Base-by-base conservation (phyloP, 1,140 invertebrate genomes). In the Uloborus diversus region DNA sequence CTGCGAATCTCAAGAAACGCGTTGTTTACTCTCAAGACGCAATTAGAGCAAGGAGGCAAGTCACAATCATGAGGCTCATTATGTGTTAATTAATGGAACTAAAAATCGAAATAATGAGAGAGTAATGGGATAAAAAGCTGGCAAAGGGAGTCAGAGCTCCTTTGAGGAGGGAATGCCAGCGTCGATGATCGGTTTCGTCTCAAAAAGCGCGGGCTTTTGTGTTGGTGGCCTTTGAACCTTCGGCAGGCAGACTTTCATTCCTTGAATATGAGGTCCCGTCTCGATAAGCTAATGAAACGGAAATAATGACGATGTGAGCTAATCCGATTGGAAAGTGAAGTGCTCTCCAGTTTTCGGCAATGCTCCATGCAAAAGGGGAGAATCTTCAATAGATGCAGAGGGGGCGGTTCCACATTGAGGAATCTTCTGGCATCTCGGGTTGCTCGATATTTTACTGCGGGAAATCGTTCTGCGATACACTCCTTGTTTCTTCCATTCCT, bases 251-350 rank as follows among this genome's bases (percentile, higher is more conserved):
- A 78, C 33, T 78, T 78, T 75, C 71, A 35, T 75, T 75, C 64
- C 71, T 57, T 75, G n/a, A 27, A 53, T 30, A 69, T 69, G 17
- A 28, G 14, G 17, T 28, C 13, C 20, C 33, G 33, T 42, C 23
- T 62, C 62, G 64, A 65, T 65, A 66, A 56, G 33, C 62, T 78
- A 65, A 66, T 78, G 73, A 78, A 78, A 78, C 49, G 73, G 62
- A 78, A 78, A 66, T 66, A 78, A 78, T 65, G 56, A 78, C 42
- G 14, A 65, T 37, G 14, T 32, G 49, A 66, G 73, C 23, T 33
- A 9, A 65, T 56, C 73, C 73, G 51, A 78, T 78, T 53, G 73
- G 73, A 78, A 78, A 78, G 73, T 78, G 73, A 66, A 78, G 73
- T 65, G 62, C 62, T 49, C 73, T 78, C 30, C 37, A 78, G 73